Percentiles rank a stretch among this genome's conserved stretches.
Evolutionary conservation across 2,888 invertebrate genomes (phyloP).

Genomic region (Drosophila demipolita): DNA sequence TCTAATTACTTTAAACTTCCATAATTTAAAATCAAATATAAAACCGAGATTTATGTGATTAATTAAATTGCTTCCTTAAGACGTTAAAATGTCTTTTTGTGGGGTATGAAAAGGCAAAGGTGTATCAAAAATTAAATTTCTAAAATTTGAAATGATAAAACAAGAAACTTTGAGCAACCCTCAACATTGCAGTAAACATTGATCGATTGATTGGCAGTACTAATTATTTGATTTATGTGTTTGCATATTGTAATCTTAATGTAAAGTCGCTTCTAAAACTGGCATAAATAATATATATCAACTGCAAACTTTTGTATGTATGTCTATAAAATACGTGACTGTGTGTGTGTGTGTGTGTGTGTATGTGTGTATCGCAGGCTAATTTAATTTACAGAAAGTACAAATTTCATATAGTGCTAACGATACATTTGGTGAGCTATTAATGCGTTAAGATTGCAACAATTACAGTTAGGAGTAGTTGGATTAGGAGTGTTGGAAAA

Average conservation of each 20-base stretch:
- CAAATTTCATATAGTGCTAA: constrained; percentile 27
- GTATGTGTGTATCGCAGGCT: constrained; percentile 50
- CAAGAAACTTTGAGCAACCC: neutral
- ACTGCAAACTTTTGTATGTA: constrained; percentile 39
- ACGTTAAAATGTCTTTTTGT: neutral
- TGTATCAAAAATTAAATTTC: neutral
- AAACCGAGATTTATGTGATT: neutral
- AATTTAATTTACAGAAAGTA: constrained; percentile 55
- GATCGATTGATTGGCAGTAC: constrained; percentile 14
- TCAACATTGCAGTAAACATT: constrained; percentile 4
- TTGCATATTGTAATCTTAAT: constrained; percentile 30
- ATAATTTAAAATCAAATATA: neutral
- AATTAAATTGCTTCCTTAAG: neutral
- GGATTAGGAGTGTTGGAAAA: constrained; percentile 6
- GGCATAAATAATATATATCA: constrained; percentile 27
- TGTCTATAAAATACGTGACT: constrained; percentile 39
- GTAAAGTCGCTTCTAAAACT: constrained; percentile 69
- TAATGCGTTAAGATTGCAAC: constrained; percentile 32
- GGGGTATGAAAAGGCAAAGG: neutral
- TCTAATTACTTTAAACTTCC: neutral
- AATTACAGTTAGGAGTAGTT: constrained; percentile 12
- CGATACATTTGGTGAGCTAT: constrained; percentile 38
- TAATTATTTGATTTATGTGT: constrained; percentile 11
- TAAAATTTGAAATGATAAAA: neutral
- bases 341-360: constrained; percentile 13